phyloP scores from a whole-genome alignment of 2,797 vertebrate species.

The Corythornis leucogaster region DNA sequence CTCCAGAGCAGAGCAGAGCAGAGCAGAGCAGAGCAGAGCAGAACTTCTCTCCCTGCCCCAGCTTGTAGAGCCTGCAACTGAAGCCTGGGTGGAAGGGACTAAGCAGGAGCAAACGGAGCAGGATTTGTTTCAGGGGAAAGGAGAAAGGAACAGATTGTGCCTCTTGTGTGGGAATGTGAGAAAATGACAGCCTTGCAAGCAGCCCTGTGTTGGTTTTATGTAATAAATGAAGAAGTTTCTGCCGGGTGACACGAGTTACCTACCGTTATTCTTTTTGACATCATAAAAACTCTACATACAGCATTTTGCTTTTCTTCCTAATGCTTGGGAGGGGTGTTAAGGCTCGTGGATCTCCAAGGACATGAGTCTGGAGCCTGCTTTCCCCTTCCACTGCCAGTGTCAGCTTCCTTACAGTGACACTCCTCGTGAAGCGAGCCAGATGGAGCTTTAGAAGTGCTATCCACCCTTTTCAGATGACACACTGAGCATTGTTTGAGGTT shows the following conservation, averaged over 20 bases:
- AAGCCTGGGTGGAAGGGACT: not conserved
- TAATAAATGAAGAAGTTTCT: not conserved
- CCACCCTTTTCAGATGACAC: not conserved
- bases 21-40: too few relatives aligned
- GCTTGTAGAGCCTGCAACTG: not conserved
- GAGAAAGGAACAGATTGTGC: not conserved
- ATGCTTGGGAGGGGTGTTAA: not conserved
- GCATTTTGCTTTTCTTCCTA: not conserved
- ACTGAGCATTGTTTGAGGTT: not conserved
- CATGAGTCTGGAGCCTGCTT: not conserved
- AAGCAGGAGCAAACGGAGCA: not conserved
- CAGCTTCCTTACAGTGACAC: not conserved
- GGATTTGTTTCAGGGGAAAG: not conserved
- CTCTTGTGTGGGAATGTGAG: not conserved
- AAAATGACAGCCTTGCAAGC: not conserved
- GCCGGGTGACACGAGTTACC: not conserved
- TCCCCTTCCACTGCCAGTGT: not conserved
- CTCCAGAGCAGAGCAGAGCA: rapidly evolving
- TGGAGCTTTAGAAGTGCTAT: not conserved
- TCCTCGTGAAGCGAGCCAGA: not conserved
- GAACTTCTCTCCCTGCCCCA: not conserved
- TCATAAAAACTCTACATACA: rapidly evolving
- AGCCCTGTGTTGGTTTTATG: not conserved
- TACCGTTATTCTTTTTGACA: not conserved
- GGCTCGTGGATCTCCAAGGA: not conserved